A percentile compares a stretch with the other conserved stretches of the same genome.
Conservation (phyloP, 2,113 vertebrate genomes). For the Procavia capensis region DNA sequence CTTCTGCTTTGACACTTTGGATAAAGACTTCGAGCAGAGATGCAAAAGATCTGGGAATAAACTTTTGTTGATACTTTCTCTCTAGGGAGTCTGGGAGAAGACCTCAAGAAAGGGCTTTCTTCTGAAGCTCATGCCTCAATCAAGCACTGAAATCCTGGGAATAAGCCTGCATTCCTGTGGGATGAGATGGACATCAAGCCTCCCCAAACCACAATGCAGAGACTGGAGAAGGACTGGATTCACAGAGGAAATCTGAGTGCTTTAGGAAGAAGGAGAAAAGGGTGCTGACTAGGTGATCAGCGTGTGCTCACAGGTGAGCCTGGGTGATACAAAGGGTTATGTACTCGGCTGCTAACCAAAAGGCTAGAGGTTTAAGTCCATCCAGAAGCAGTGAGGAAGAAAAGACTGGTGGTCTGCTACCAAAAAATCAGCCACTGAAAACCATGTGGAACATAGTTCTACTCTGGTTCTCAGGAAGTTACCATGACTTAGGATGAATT, state of each 20-base stretch:
- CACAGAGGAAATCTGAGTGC: not conserved
- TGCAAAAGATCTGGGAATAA: not conserved
- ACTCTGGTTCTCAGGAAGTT: not conserved
- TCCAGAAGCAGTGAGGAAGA: not conserved
- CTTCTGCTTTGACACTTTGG: not conserved
- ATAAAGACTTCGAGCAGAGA: too few species aligned
- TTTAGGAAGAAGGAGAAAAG: not conserved
- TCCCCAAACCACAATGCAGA: not conserved
- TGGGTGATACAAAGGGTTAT: not conserved
- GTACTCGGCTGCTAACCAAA: not conserved
- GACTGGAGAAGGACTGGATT: not conserved
- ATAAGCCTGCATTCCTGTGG: rapidly evolving
- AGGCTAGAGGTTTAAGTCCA: not conserved
- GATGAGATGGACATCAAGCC: not conserved
- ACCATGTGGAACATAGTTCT: not conserved
- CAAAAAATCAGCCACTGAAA: not conserved
- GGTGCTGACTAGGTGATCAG: not conserved
- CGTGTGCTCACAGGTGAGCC: not conserved
- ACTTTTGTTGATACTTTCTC: not conserved
- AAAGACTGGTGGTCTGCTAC: not conserved
- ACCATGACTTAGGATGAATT: not conserved
- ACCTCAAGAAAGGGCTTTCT: not conserved
- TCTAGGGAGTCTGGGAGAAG: not conserved
- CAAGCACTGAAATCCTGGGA: not conserved
- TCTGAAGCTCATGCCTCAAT: not conserved